Evolutionary conservation across 2,888 invertebrate species (phyloP), one percentile per base, ranked within the genome.

Genomic region (Cheilosia impressa): DNA sequence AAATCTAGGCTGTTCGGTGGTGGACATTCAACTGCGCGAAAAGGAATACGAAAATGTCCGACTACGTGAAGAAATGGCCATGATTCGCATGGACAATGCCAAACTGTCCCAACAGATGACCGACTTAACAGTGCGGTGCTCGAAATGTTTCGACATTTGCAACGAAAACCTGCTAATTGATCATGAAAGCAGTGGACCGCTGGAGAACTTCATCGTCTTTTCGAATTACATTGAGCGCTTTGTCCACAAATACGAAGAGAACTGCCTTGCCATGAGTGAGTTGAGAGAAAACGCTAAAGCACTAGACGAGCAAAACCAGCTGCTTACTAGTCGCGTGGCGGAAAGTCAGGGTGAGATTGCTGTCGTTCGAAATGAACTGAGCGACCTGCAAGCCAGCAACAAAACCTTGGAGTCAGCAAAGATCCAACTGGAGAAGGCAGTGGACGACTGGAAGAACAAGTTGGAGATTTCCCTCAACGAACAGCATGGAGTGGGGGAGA

Each of bases 11-110:
- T 88, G 87, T 31, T 90, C 91, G 0, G 92, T 92, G 1, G 87
- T 92, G n/a, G 92, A 92, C 82, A 88, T 91, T 0, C 91, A 92
- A 41, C 65, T 92, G 38, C 90, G 91, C 2, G 92, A 92, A 76
- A 91, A 91, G 66, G 90, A 91, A 75, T 81, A 79, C n/a, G 92
- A 92, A 88, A 92, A 91, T 75, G 38, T 80, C 3, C 60, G 85
- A 10, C 41, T 90, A 34, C 87, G 88, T 2, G 87, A 89, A 24
- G 85, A 89, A 63, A 84, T 91, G 3, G 62, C 82, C 13, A 47
- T 50, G n/a, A 53, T 87, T 52, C 88, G 88, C 22, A 68, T 63
- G 0, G 88, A 89, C 53, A 88, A 89, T 69, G 71, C 66, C 53
- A 88, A 88, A 47, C 57, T 90, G 19, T 78, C 88, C 1, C 87